These are phyloP conservation scores for Corythornis madagascariensis DNA, from an alignment of 2,113 vertebrate species.

Conservation along the genomic window DNA sequence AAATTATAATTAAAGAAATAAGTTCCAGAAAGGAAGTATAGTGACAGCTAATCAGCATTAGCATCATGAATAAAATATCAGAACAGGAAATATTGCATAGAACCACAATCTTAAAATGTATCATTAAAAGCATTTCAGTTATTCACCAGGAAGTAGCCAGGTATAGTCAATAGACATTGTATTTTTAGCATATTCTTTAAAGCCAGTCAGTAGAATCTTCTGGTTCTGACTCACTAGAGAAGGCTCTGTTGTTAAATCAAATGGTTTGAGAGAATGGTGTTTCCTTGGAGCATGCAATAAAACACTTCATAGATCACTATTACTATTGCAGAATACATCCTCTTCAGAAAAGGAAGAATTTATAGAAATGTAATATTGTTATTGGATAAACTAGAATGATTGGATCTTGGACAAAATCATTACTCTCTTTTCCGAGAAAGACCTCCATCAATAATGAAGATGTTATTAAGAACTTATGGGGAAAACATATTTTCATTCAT, in stretches of 20 bases:
- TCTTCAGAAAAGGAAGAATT: background rate
- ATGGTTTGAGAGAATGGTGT: background rate
- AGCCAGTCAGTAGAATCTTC: background rate
- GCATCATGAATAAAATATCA: constrained; percentile 56
- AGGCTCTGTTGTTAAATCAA: background rate
- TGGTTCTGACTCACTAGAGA: background rate
- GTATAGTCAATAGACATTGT: background rate
- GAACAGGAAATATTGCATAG: constrained; percentile 36
- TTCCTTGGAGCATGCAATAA: background rate
- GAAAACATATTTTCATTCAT: background rate
- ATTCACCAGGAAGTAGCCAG: constrained; percentile 12
- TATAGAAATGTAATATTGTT: background rate
- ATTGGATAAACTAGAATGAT: background rate
- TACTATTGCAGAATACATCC: background rate
- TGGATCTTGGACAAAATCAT: background rate
- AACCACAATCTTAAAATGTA: constrained; percentile 32
- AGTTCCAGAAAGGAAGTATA: constrained; percentile 1
- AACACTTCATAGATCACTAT: background rate
- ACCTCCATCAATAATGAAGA: background rate
- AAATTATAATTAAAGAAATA: constrained; percentile 1
- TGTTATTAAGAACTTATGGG: accelerated
- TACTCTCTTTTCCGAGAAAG: background rate
- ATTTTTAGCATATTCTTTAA: constrained; percentile 23
- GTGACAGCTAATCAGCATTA: constrained; percentile 29
- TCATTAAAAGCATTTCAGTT: background rate